Evolutionary conservation across 2,797 vertebrate species (phyloP).

Genomic region (Artibeus jamaicensis): DNA sequence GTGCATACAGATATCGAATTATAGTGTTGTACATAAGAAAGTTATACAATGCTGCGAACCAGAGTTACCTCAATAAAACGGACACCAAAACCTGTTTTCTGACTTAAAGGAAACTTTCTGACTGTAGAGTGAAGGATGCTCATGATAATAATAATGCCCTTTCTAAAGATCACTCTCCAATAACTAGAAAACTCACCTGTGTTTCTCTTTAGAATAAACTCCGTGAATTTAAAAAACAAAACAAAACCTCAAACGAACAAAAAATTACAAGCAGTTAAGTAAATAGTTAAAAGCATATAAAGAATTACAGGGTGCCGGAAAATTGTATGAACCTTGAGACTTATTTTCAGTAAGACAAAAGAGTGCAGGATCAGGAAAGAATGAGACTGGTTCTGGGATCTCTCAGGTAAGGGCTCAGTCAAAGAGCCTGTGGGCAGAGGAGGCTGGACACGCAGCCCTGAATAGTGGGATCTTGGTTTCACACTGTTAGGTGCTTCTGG

Average conservation of each 20-base stretch:
- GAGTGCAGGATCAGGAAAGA: neutral
- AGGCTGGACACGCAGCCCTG: neutral
- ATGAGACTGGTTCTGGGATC: neutral
- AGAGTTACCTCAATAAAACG: neutral
- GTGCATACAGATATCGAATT: neutral
- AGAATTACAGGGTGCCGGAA: neutral
- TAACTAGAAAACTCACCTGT: neutral
- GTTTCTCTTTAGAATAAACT: neutral
- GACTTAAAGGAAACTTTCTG: neutral
- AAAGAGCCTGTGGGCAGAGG: neutral
- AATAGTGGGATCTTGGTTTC: neutral
- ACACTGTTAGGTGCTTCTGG: neutral
- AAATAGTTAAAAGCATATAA: neutral
- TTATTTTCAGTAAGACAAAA: neutral
- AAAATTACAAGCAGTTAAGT: neutral
- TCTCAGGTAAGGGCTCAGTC: neutral
- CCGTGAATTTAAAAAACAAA: neutral
- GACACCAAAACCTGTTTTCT: neutral
- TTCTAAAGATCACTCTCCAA: neutral
- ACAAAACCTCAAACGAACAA: neutral
- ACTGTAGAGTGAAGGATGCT: neutral
- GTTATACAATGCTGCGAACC: neutral
- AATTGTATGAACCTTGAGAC: neutral
- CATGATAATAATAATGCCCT: neutral
- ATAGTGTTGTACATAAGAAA: neutral